Conservation (phyloP, 2,797 vertebrate species). For the Benthosema pterotum region DNA sequence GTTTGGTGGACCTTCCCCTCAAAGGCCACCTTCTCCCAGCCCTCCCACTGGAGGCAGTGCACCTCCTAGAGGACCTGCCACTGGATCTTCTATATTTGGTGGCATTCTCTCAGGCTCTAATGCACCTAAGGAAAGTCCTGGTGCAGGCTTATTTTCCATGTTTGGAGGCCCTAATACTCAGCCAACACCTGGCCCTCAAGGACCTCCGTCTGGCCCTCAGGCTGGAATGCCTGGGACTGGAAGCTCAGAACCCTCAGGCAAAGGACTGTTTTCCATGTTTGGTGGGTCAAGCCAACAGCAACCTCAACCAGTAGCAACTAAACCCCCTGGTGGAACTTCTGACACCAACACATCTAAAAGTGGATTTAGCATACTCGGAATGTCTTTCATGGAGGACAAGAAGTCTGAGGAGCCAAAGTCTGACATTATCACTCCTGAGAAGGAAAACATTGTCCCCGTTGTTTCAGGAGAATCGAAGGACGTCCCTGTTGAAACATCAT, state of each 20-base stretch:
- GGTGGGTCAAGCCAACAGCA: conserved; percentile 59
- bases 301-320: conserved; percentile 34
- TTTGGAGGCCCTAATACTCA: conserved; percentile 67
- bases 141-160: conserved; percentile 75
- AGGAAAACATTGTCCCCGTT: conserved; percentile 19
- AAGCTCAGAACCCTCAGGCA: conserved; percentile 54
- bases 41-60: conserved; percentile 33
- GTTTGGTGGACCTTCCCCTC: conserved; percentile 70
- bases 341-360: conserved; percentile 78
- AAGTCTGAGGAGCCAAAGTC: conserved; percentile 52
- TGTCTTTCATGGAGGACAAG: conserved; percentile 71
- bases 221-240: conserved; percentile 25
- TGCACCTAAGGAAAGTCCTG: conserved; percentile 62
- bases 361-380: conserved; percentile 72
- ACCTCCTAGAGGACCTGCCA: conserved; percentile 46
- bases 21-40: conserved; percentile 62
- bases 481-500: conserved; percentile 7
- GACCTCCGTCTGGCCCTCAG: conserved; percentile 34
- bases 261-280: conserved; percentile 69
- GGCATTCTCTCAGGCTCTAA: conserved; percentile 61
- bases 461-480: conserved; percentile 29
- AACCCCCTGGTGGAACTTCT: conserved; percentile 54
- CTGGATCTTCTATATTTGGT: conserved; percentile 69
- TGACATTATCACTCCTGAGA: conserved; percentile 34
- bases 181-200: conserved; percentile 38